These are phyloP conservation scores for Heliconius ismenius DNA, from an alignment of 2,888 invertebrate genomes.

Conservation along the genomic window DNA sequence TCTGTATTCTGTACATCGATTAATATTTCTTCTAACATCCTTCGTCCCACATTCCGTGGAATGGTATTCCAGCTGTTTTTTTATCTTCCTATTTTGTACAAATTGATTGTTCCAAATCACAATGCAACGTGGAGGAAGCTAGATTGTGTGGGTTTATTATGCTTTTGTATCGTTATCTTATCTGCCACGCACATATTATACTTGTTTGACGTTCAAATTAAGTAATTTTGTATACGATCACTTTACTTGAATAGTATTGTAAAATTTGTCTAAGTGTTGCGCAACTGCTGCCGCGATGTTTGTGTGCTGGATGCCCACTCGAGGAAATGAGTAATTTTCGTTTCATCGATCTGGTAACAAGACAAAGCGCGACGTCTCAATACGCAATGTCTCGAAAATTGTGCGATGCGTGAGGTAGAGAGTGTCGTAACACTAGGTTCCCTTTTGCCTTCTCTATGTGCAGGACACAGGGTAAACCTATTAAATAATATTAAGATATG, in stretches of 20 bases:
- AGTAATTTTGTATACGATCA: neutral
- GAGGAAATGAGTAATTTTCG: neutral
- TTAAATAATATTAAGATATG: neutral
- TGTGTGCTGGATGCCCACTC: neutral
- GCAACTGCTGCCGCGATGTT: neutral
- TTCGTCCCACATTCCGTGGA: neutral
- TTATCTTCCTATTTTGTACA: slow-evolving; percentile 1
- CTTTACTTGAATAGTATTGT: neutral
- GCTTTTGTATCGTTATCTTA: slow-evolving; percentile 27
- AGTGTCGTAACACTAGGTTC: neutral
- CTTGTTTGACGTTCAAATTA: neutral
- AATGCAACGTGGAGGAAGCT: neutral
- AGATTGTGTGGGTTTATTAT: slow-evolving; percentile 24
- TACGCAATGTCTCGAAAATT: no score
- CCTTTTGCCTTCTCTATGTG: no score
- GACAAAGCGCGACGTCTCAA: neutral
- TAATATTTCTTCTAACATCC: neutral
- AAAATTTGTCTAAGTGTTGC: neutral
- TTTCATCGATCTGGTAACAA: neutral
- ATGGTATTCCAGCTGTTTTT: neutral
- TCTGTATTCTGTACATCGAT: neutral
- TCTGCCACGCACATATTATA: slow-evolving; percentile 16
- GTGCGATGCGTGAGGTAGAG: neutral
- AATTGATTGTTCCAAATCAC: slow-evolving; percentile 16
- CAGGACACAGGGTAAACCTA: neutral